Base-by-base conservation (phyloP, 2,797 vertebrate species). In the Pelobates cultripes region DNA sequence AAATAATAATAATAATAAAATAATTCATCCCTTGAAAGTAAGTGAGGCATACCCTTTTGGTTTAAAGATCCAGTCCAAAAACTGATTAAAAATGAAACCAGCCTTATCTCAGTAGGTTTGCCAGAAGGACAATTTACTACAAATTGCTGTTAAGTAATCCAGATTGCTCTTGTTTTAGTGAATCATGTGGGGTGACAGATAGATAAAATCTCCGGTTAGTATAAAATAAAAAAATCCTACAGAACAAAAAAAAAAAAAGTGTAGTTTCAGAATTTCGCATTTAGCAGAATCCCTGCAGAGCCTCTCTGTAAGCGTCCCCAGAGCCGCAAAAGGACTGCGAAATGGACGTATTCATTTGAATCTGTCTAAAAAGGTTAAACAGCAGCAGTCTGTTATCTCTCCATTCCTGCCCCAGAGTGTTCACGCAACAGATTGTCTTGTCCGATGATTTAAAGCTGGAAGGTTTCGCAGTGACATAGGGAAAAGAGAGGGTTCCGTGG, bases 391-490 rank as follows among this genome's bases (percentile, higher is more conserved):
- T 43, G 51, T 51, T 43, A 60, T 60, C 40, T 74, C 72, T 7
- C 28, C 47, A 14, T 40, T 60, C 17, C 41, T 57, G 72, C 72
- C 72, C 72, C 72, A 60, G 72, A 74, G 55, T 74, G 41, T 61
- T 61, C 55, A 43, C 0, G 44, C 85, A 88, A 84, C 87, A 86
- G 88, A 10, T 87, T 83, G 87, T 86, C 87, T 86, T 75, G 86
- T 78, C 83, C 0, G 66, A 83, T 89, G 88, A 89, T 90, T 88
- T 89, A 88, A 87, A 86, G 88, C 83, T 17, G 75, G 74, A 78
- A 87, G 85, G 85, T 85, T 83, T 77, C 15, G 85, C 78, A 85
- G 88, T 90, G 85, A 85, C 80, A 68, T n/a, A 40, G 40, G 0
- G 43, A 0, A 71, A 85, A 85, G 45, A 85, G 79, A 80, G 86